Base-by-base conservation (phyloP, 2,797 vertebrate species). In the Myiothlypis coronata region DNA sequence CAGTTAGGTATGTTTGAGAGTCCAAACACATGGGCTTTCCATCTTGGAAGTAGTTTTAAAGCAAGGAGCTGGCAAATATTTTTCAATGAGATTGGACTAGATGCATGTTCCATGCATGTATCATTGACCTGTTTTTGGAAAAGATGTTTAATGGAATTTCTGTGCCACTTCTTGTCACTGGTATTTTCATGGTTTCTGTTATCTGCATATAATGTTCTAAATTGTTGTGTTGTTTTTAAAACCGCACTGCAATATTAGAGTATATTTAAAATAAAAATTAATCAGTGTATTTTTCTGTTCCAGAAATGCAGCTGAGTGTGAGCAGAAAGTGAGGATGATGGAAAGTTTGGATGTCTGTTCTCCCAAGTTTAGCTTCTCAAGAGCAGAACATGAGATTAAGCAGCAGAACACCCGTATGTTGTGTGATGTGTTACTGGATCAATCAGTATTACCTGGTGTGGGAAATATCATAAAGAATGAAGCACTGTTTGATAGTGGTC, bases 381-480 rank as follows among this genome's bases (percentile, higher is more conserved):
- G 97, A 96, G 99, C 98, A 11, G 98, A 98, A 97, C 97, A 94
- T 87, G 98, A 98, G 57, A 96, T 99, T 64, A 98, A 97, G 93
- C 98, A 97, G 75, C 99, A 99, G 60, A 89, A 95, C 13, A 53
- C 67, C 13, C 98, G 98, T 70, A 98, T 99, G 98, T 97, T 99
- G 28, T 99, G 99, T 93, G 99, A 99, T 67, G 98, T 99, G 89
- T 98, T 99, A 78, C 95, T 99, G 86, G 99, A 99, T 97, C 99
- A 99, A 97, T 93, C 97, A 44, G 97, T 99, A 70, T 98, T 99
- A 95, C 99, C 99, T 7, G 99, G 99, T 56, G 99, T 99, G 11
- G 99, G 99, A 86, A 99, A 99, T 97, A 99, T 99, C 96, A 99
- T 99, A 97, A 99, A 98, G 98, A 99, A 99, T 24, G 99, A 99